These are phyloP conservation scores for Bugula neritina DNA, from an alignment of 2,888 invertebrate species.

Conservation along the genomic window DNA sequence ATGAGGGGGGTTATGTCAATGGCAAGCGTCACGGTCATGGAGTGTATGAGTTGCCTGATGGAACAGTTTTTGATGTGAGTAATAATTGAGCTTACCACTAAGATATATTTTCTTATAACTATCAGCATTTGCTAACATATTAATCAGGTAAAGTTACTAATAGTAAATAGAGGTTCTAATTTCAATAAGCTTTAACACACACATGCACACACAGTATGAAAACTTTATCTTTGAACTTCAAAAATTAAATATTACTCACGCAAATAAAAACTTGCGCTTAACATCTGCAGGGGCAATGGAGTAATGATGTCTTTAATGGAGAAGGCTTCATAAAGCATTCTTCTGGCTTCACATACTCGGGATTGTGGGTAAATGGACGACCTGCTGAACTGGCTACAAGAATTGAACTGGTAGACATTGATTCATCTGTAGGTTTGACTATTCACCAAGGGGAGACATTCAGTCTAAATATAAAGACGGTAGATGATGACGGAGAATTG, in stretches of 20 bases:
- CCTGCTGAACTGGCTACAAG: slow-evolving; percentile 42
- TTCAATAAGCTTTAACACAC: too few species aligned
- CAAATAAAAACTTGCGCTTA: too few species aligned
- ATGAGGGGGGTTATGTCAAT: slow-evolving; percentile 50
- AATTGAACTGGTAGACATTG: slow-evolving; percentile 31
- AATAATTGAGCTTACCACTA: too few species aligned
- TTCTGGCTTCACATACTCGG: slow-evolving; percentile 47
- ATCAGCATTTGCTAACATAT: too few species aligned
- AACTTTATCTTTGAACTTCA: too few species aligned
- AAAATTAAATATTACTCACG: too few species aligned
- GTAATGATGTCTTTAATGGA: slow-evolving; percentile 45
- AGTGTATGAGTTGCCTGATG: slow-evolving; percentile 41
- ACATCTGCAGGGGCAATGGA: slow-evolving; percentile 48
- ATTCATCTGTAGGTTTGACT: slow-evolving; percentile 34
- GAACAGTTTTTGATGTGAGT: slow-evolving; percentile 47
- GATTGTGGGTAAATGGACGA: slow-evolving; percentile 45
- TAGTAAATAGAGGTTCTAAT: too few species aligned
- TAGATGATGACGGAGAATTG: slow-evolving; percentile 39
- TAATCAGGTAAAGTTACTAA: too few species aligned
- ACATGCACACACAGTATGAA: too few species aligned
- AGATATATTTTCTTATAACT: too few species aligned
- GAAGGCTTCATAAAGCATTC: slow-evolving; percentile 44
- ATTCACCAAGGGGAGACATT: slow-evolving; percentile 40
- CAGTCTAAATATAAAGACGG: slow-evolving; percentile 40
- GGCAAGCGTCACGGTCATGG: slow-evolving; percentile 51